These are phyloP conservation scores for Pelosia muscerda DNA, from an alignment of 2,888 invertebrate genomes.

Conservation along the genomic window DNA sequence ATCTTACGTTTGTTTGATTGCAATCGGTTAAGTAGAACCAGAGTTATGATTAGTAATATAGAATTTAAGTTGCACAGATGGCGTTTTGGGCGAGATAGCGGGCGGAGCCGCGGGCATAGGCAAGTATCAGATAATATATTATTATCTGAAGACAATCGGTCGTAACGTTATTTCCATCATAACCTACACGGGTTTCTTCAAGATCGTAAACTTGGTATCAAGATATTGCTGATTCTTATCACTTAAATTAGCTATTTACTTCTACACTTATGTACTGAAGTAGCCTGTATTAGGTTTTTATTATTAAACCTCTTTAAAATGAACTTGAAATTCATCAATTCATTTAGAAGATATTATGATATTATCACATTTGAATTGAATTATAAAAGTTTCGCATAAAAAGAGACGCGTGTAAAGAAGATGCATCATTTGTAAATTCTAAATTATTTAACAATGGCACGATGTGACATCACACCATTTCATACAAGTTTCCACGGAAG, in stretches of 20 bases:
- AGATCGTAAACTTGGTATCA: constrained; percentile 41
- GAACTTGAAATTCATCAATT: constrained; percentile 9
- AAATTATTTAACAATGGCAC: too few relatives aligned
- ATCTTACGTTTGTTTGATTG: too few relatives aligned
- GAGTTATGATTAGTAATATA: too few relatives aligned
- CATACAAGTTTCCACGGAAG: neutral
- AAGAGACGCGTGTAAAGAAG: too few relatives aligned
- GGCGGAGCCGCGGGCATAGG: too few relatives aligned
- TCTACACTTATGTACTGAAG: constrained; percentile 20
- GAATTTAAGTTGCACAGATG: too few relatives aligned
- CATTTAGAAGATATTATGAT: neutral
- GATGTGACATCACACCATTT: neutral
- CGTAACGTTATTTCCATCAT: constrained; percentile 44
- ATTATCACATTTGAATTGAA: neutral
- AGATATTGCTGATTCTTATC: constrained; percentile 48
- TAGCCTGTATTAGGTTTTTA: neutral
- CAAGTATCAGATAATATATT: constrained; percentile 40
- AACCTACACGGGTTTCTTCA: constrained; percentile 34
- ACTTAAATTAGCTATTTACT: constrained; percentile 39
- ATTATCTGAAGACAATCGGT: constrained; percentile 45
- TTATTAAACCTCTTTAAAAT: neutral
- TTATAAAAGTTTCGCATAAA: neutral
- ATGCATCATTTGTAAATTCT: too few relatives aligned
- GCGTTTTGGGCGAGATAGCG: too few relatives aligned
- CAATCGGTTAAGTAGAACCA: too few relatives aligned